Percentiles rank a stretch among this genome's conserved stretches.
Conservation (phyloP, 2,113 vertebrate genomes). For the Phalacrocorax carbo region DNA sequence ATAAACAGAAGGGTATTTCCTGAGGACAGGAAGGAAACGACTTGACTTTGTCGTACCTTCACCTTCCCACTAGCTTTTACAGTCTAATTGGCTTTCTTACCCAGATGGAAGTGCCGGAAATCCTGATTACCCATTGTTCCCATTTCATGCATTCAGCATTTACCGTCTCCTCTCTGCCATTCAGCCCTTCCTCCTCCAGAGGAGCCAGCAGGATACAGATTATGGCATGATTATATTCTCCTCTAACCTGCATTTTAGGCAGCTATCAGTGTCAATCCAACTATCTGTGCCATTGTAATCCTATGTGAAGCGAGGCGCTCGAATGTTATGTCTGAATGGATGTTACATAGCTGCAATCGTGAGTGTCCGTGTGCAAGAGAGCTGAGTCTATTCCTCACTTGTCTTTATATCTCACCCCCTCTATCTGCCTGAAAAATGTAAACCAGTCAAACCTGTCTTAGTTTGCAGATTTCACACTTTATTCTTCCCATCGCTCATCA, state of each 20-base stretch:
- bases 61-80: slow-evolving; percentile 4
- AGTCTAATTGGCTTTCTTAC: background rate
- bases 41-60: background rate
- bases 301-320: accelerated
- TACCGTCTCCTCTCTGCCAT: background rate
- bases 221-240: background rate
- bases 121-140: slow-evolving; percentile 51
- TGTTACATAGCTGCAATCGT: background rate
- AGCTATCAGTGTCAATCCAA: background rate
- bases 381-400: background rate
- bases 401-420: background rate
- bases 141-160: background rate
- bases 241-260: background rate
- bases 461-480: background rate
- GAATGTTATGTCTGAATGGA: background rate
- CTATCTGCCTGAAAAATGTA: background rate
- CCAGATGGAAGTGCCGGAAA: background rate
- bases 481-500: background rate
- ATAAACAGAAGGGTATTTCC: slow-evolving; percentile 13
- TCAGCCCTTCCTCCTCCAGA: background rate
- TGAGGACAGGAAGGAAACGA: slow-evolving; percentile 2
- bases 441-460: background rate
- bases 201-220: slow-evolving; percentile 27
- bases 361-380: background rate
- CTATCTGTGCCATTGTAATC: background rate